Evolutionary conservation across 2,113 vertebrate genomes (phyloP).

Genomic region (Myrmophylax atrothorax): DNA sequence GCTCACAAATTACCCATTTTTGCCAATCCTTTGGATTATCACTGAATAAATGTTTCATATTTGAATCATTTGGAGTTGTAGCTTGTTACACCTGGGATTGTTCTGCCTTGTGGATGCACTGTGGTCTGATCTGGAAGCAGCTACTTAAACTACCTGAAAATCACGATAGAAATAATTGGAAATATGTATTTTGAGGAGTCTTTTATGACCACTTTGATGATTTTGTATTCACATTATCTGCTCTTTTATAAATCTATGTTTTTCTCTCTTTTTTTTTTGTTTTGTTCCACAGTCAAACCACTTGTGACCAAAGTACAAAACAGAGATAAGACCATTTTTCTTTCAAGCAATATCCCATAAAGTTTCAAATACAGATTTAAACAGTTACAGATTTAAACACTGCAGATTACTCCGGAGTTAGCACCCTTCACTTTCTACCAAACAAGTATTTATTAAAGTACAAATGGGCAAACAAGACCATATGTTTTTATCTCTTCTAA

Average conservation of each 20-base stretch:
- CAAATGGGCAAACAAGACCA: not conserved
- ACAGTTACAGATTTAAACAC: not conserved
- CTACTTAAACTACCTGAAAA: not conserved
- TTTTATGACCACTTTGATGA: not conserved
- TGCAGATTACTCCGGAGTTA: not conserved
- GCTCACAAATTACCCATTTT: not conserved
- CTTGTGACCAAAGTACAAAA: not conserved
- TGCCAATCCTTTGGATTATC: not conserved
- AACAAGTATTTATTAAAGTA: not conserved
- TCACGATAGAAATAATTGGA: not conserved
- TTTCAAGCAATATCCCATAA: conserved; percentile 25
- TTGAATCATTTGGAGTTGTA: not conserved
- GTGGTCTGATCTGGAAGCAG: not conserved
- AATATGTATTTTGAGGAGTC: not conserved
- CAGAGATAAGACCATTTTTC: not conserved
- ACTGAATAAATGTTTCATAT: not conserved
- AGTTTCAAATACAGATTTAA: conserved; percentile 23
- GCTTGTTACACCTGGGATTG: not conserved
- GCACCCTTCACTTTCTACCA: conserved; percentile 35
- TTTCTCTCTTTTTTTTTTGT: not conserved
- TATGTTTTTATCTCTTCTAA: not conserved
- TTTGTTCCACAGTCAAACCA: not conserved
- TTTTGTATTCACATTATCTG: not conserved
- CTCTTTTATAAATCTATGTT: not conserved
- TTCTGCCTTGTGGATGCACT: not conserved